A percentile compares a stretch with the other conserved stretches of the same genome.
Evolutionary conservation across 2,888 invertebrate genomes (phyloP).

Genomic region (Liopterus haemorrhoidalis): DNA sequence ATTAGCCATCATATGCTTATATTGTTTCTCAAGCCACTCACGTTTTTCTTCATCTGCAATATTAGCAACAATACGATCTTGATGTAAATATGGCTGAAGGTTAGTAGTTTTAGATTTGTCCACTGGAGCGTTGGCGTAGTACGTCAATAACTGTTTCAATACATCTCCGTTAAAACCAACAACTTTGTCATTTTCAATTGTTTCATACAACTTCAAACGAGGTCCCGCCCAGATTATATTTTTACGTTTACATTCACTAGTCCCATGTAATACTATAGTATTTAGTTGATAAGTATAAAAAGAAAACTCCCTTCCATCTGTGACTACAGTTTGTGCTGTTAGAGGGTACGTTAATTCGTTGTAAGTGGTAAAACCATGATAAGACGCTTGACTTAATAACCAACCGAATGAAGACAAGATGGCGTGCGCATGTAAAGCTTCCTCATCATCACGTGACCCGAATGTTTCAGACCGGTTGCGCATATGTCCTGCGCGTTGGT

Average conservation of each 20-base stretch:
- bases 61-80: conserved; percentile 57
- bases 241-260: conserved; percentile 59
- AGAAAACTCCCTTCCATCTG: conserved; percentile 81
- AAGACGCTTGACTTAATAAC: conserved; percentile 71
- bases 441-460: conserved; percentile 53
- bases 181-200: conserved; percentile 60
- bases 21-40: conserved; percentile 61
- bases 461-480: conserved; percentile 45
- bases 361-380: conserved; percentile 83
- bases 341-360: conserved; percentile 89
- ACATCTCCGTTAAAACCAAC: conserved; percentile 76
- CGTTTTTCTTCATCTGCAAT: conserved; percentile 64
- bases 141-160: conserved; percentile 64
- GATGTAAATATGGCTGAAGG: conserved; percentile 68
- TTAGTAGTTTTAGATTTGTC: too few species aligned
- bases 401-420: conserved; percentile 75
- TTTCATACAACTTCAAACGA: conserved; percentile 67
- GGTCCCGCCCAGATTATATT: conserved; percentile 78
- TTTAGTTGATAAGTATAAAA: conserved; percentile 91
- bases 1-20: conserved; percentile 64
- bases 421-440: conserved; percentile 67
- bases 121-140: conserved; percentile 66
- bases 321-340: conserved; percentile 79
- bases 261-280: conserved; percentile 63
- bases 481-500: conserved; percentile 62